phyloP scores from a whole-genome alignment of 2,888 invertebrate species.

The Aplocera efformata region DNA sequence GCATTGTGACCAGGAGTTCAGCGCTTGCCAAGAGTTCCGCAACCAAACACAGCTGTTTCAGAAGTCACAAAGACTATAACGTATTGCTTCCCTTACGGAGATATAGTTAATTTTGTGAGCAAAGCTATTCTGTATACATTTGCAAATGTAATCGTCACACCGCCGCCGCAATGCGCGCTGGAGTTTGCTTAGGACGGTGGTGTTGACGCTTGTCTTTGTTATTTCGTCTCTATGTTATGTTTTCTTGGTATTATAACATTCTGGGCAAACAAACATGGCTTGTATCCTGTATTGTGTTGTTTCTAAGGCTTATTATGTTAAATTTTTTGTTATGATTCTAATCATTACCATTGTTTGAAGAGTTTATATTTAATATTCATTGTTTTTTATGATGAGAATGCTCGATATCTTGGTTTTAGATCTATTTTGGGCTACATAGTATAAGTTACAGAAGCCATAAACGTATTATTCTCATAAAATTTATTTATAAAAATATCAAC shows the following conservation, averaged over 20 bases:
- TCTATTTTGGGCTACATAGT: no score
- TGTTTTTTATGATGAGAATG: no score
- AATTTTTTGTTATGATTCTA: no score
- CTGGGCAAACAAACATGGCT: slow-evolving; percentile 1
- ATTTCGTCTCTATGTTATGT: slow-evolving; percentile 36
- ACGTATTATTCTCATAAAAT: no score
- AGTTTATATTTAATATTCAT: no score
- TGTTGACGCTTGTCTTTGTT: slow-evolving; percentile 39
- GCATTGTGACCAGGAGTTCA: not conserved
- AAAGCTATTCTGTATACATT: slow-evolving; percentile 15
- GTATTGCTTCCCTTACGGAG: slow-evolving; percentile 16
- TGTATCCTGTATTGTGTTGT: no score
- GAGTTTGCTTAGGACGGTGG: slow-evolving; percentile 31
- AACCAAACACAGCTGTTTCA: not conserved
- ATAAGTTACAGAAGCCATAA: no score
- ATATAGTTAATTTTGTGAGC: slow-evolving; percentile 19
- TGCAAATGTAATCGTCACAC: slow-evolving; percentile 17
- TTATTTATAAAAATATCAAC: no score
- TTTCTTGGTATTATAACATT: slow-evolving; percentile 21
- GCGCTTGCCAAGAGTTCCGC: not conserved
- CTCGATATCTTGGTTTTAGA: no score
- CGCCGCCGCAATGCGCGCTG: slow-evolving; percentile 16
- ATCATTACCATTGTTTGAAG: no score
- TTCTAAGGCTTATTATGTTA: no score
- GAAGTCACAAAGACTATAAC: slow-evolving; percentile 10